These are phyloP conservation scores for Ondatra zibethicus DNA, from an alignment of 2,113 vertebrate species.

Conservation along the genomic window DNA sequence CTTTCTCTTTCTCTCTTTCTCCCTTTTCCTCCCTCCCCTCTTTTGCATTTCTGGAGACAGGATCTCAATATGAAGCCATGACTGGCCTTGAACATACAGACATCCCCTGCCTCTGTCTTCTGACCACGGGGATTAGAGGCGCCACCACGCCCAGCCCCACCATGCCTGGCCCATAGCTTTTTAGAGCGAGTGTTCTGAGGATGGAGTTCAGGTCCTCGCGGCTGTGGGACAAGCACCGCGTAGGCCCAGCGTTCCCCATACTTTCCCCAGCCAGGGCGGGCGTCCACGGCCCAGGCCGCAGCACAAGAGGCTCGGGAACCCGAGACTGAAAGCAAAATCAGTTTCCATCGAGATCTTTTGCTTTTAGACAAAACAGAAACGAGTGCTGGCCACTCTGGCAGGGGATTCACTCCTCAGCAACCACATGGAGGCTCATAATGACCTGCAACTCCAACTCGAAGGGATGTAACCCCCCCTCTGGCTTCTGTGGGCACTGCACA, in stretches of 20 bases:
- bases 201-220: too few relatives aligned
- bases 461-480: neutral
- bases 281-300: neutral
- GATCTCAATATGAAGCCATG: neutral
- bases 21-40: accelerated
- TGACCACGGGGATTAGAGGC: neutral
- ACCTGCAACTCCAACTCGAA: neutral
- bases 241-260: neutral
- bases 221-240: too few relatives aligned
- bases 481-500: neutral
- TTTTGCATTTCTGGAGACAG: neutral
- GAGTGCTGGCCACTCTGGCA: neutral
- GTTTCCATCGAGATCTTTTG: constrained; percentile 35
- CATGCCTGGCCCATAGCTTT: neutral
- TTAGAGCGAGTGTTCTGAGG: neutral
- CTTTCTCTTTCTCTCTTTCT: neutral
- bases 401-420: neutral
- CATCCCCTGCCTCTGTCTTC: neutral
- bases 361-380: constrained; percentile 18
- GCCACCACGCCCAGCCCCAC: neutral
- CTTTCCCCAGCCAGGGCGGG: neutral
- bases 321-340: neutral
- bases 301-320: neutral
- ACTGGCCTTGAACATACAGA: neutral
- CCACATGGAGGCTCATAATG: neutral